These are phyloP conservation scores for Seladonia tumulorum DNA, from an alignment of 2,888 invertebrate species.

Conservation along the genomic window DNA sequence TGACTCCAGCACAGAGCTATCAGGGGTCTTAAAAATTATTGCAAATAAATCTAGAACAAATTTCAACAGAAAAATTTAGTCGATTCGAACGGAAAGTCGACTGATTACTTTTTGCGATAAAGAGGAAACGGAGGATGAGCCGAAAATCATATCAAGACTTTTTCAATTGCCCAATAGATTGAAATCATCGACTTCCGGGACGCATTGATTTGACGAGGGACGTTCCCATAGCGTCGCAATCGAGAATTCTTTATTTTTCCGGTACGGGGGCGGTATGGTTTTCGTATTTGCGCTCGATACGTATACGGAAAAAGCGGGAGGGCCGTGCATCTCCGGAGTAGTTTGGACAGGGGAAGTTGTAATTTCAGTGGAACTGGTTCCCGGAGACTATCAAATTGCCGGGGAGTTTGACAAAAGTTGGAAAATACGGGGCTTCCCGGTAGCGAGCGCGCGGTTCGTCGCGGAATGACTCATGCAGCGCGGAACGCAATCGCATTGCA, in stretches of 20 bases:
- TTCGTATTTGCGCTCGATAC: neutral
- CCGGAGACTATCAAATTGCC: slow-evolving; percentile 32
- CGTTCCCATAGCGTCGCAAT: neutral
- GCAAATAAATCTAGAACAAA: too few relatives aligned
- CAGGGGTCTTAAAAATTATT: too few relatives aligned
- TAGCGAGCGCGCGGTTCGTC: slow-evolving; percentile 5
- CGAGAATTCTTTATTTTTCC: neutral
- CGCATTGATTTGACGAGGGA: neutral
- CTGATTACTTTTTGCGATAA: too few relatives aligned
- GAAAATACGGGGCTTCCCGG: slow-evolving; percentile 43
- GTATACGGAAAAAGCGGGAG: neutral
- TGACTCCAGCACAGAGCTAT: too few relatives aligned
- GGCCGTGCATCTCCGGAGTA: neutral
- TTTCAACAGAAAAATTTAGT: too few relatives aligned
- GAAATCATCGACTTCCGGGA: neutral
- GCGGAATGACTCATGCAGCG: slow-evolving; percentile 25
- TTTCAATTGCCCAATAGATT: neutral
- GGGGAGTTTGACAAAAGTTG: slow-evolving; percentile 49
- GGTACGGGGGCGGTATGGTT: neutral
- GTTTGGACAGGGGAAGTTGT: slow-evolving; percentile 10
- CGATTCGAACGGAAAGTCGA: too few relatives aligned
- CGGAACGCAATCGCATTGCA: slow-evolving; percentile 38
- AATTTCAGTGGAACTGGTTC: slow-evolving; percentile 27
- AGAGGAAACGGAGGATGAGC: too few relatives aligned
- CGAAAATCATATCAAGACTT: too few relatives aligned